A percentile compares a stretch with the other conserved stretches of the same genome.
phyloP scores from a whole-genome alignment of 1,140 invertebrate genomes.

The Mycetomoellerius zeteki region DNA sequence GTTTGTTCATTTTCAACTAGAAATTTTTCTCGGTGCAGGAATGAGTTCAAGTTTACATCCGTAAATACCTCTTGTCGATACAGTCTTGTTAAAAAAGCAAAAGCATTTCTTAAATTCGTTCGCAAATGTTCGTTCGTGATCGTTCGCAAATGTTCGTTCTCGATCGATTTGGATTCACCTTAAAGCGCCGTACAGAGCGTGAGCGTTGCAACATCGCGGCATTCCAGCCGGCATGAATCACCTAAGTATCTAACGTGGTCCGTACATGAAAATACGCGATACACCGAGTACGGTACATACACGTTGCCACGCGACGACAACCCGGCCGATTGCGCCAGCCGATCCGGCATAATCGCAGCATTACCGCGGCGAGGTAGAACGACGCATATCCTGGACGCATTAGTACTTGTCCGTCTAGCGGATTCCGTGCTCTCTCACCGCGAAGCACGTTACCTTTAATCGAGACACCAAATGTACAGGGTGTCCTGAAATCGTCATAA shows the following conservation, averaged over 20 bases:
- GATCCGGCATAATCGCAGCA: conserved; percentile 19
- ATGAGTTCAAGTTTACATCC: not conserved
- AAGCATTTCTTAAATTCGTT: not conserved
- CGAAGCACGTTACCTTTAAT: conserved; percentile 23
- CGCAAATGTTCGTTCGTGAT: not conserved
- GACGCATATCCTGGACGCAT: not conserved
- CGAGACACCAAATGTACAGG: conserved; percentile 10
- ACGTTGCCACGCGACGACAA: conserved; percentile 51
- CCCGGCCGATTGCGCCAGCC: conserved; percentile 14
- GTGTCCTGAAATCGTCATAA: not conserved
- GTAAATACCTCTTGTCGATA: not conserved
- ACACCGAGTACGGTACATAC: conserved; percentile 38
- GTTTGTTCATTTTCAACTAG: too few species aligned
- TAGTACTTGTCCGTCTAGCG: conserved; percentile 22
- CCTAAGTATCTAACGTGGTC: conserved; percentile 77
- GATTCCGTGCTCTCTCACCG: conserved; percentile 16
- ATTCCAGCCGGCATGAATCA: conserved; percentile 83
- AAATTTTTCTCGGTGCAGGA: too few species aligned
- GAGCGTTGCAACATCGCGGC: conserved; percentile 82
- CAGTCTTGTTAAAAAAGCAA: not conserved
- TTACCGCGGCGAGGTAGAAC: conserved; percentile 13
- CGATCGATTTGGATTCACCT: conserved; percentile 10
- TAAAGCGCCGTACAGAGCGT: not conserved
- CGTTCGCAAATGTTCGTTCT: not conserved
- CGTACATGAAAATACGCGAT: conserved; percentile 70